Percentiles rank a stretch among this genome's conserved stretches.
These are phyloP conservation scores for Artibeus lituratus DNA, from an alignment of 2,797 vertebrate genomes.

Conservation along the genomic window DNA sequence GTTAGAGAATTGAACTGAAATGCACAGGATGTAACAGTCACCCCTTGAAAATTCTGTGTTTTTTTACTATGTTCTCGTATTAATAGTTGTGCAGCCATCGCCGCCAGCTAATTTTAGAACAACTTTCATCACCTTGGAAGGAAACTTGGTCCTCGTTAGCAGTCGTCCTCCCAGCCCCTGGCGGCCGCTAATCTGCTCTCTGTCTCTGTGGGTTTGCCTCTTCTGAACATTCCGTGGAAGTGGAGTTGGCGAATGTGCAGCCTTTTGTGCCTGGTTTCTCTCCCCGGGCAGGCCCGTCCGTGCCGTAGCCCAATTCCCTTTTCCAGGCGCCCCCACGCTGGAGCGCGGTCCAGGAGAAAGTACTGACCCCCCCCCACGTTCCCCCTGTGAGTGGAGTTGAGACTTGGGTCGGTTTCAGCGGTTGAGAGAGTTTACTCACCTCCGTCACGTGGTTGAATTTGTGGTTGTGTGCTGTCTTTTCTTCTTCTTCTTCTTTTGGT, in stretches of 20 bases:
- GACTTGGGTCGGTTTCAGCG: background rate
- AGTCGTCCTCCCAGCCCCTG: background rate
- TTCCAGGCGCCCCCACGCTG: background rate
- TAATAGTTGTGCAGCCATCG: background rate
- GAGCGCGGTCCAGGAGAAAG: no score
- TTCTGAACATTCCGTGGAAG: background rate
- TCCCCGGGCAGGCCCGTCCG: background rate
- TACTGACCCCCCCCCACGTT: background rate
- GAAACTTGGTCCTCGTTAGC: background rate
- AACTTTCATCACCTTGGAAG: background rate
- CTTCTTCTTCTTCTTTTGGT: no score
- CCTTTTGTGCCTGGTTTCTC: background rate
- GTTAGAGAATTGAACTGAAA: background rate
- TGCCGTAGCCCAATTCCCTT: background rate
- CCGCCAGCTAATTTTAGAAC: background rate
- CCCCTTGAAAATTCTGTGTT: background rate
- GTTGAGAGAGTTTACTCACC: background rate
- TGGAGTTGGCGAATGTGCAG: rapidly evolving
- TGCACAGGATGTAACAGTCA: background rate
- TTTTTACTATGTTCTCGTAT: background rate
- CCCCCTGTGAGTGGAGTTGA: background rate
- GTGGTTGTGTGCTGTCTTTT: background rate
- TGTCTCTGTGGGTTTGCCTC: background rate
- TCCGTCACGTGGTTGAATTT: background rate
- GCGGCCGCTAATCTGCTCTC: background rate